Conservation (phyloP, 2,797 vertebrate species). For the Taeniopygia guttata region DNA sequence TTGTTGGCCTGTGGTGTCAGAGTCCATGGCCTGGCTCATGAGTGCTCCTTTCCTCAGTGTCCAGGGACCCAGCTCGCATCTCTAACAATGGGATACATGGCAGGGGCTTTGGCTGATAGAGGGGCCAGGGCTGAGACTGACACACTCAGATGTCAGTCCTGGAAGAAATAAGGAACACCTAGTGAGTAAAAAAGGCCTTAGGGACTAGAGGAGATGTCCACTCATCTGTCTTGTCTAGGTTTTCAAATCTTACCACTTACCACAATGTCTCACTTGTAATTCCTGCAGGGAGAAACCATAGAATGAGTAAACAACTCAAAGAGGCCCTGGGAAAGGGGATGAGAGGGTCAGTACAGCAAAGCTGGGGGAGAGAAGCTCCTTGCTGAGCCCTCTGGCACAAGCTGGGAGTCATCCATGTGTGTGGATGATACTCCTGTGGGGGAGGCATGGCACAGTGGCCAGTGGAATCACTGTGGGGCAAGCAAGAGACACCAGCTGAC, state of each 20-base stretch:
- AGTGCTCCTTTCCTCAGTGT: neutral
- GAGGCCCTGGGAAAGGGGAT: conserved; percentile 17
- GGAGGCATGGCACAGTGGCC: neutral
- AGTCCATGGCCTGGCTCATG: neutral
- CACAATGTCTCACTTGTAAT: neutral
- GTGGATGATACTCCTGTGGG: neutral
- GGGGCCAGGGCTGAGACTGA: neutral
- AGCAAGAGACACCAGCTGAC: neutral
- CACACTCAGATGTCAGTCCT: neutral
- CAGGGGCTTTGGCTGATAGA: neutral
- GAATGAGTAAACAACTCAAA: conserved; percentile 17
- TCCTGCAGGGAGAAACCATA: neutral
- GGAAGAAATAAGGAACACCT: neutral
- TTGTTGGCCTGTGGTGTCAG: neutral
- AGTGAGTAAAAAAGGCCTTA: neutral
- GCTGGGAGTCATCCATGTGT: neutral
- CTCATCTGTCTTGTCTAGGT: neutral
- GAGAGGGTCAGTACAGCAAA: neutral
- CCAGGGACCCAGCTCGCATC: accelerated
- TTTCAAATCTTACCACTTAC: neutral
- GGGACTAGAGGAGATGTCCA: neutral
- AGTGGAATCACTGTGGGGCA: accelerated
- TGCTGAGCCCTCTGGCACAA: neutral
- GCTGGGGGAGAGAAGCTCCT: neutral
- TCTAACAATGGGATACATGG: neutral